phyloP scores from a whole-genome alignment of 1,140 invertebrate genomes.

The Zaprionus ornatus region DNA sequence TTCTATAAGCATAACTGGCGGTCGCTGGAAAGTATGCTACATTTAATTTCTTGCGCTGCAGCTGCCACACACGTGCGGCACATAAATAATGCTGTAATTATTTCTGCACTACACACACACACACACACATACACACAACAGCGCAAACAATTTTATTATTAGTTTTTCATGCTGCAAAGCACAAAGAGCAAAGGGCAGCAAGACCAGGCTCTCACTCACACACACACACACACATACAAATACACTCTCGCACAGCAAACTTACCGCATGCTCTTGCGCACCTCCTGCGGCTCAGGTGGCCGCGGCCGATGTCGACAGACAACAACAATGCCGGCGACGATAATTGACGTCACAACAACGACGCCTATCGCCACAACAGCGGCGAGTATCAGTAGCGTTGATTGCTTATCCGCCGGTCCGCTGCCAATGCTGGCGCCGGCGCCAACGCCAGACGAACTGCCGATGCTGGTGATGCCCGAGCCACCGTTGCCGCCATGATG shows the following conservation, averaged over 20 bases:
- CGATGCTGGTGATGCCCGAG: conserved; percentile 27
- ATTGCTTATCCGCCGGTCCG: conserved; percentile 81
- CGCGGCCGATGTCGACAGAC: conserved; percentile 82
- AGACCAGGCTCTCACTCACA: no score
- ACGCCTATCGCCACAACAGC: conserved; percentile 82
- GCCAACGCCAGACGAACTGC: conserved; percentile 52
- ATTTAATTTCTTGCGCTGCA: conserved; percentile 6
- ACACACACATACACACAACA: conserved; percentile 42
- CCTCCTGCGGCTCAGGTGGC: conserved; percentile 84
- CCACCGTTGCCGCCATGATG: conserved; percentile 70
- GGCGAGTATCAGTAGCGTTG: conserved; percentile 80
- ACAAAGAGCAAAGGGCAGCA: conserved; percentile 15
- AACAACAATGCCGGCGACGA: conserved; percentile 83
- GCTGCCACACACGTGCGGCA: conserved; percentile 59
- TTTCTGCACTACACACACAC: conserved; percentile 62
- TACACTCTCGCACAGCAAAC: conserved; percentile 2
- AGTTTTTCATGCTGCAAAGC: conserved; percentile 50
- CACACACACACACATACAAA: no score
- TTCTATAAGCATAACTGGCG: conserved; percentile 37
- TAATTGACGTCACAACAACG: conserved; percentile 84
- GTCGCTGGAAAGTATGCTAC: conserved; percentile 55
- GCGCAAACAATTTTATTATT: conserved; percentile 75
- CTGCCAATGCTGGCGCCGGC: conserved; percentile 77
- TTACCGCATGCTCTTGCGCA: conserved; percentile 84
- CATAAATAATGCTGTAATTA: conserved; percentile 80